Percentiles rank a stretch among this genome's conserved stretches.
These are phyloP conservation scores for Mesopsocus fuscifrons DNA, from an alignment of 2,888 invertebrate species.

Conservation along the genomic window DNA sequence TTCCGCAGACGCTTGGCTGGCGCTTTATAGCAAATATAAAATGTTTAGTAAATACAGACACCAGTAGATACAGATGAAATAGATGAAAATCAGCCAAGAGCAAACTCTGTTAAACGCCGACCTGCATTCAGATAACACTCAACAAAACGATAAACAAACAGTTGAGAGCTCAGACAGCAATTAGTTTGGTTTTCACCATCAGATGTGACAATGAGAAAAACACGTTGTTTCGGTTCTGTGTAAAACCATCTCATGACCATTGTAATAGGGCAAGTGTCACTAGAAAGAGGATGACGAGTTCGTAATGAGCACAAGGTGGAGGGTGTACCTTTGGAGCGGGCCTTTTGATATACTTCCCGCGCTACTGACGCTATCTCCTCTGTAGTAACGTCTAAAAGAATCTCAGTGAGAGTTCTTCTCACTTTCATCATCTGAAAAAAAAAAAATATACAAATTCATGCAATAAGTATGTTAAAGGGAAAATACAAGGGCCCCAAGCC, in stretches of 20 bases:
- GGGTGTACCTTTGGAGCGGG: conserved; percentile 63
- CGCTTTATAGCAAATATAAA: conserved; percentile 45
- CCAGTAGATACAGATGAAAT: conserved; percentile 10
- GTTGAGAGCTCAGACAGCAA: too few species aligned
- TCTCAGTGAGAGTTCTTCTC: conserved; percentile 75
- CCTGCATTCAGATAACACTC: conserved; percentile 2
- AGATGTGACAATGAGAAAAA: too few species aligned
- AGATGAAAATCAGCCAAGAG: conserved; percentile 1
- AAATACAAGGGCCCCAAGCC: too few species aligned
- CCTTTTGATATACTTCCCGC: conserved; percentile 66
- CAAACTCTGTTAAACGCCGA: conserved; percentile 9
- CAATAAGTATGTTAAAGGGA: conserved; percentile 3
- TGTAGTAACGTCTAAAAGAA: conserved; percentile 84
- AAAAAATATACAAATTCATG: conserved; percentile 12
- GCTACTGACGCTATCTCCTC: conserved; percentile 71
- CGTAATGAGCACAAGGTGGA: too few species aligned
- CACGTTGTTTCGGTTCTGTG: too few species aligned
- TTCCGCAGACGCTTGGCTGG: conserved; percentile 57
- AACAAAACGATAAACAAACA: conserved; percentile 18
- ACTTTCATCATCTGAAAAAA: conserved; percentile 63
- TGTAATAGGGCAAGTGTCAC: too few species aligned
- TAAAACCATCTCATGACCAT: too few species aligned
- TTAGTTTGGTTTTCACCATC: too few species aligned
- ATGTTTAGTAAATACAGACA: conserved; percentile 27
- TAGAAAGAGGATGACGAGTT: too few species aligned